These are phyloP conservation scores for Drosophila dives DNA, from an alignment of 2,888 invertebrate species.

Conservation along the genomic window DNA sequence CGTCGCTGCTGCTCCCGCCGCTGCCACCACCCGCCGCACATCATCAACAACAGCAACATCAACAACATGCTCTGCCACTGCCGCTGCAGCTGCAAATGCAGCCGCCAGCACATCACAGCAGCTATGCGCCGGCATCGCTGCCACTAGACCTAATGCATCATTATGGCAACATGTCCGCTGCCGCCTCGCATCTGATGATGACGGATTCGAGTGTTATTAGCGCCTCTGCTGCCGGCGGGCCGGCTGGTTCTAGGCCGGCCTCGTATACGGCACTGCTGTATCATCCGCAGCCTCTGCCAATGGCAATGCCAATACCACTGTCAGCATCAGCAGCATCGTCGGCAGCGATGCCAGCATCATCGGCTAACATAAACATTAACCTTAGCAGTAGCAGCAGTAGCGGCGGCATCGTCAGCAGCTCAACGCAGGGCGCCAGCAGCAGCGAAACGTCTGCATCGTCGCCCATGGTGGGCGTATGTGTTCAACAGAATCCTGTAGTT, in stretches of 20 bases:
- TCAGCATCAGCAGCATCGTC: conserved; percentile 50
- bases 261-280: conserved; percentile 70
- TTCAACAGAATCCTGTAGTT: conserved; percentile 96
- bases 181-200: conserved; percentile 84
- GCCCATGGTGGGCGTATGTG: conserved; percentile 95
- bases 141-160: conserved; percentile 82
- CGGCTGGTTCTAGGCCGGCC: conserved; percentile 61
- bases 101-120: conserved; percentile 72
- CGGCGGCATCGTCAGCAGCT: conserved; percentile 40
- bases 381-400: conserved; percentile 13
- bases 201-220: conserved; percentile 84
- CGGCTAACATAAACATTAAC: conserved; percentile 30
- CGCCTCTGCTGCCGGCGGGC: conserved; percentile 80
- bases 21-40: conserved; percentile 58
- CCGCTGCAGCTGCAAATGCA: conserved; percentile 41
- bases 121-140: conserved; percentile 84
- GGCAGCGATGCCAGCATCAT: conserved; percentile 46
- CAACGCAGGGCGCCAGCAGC: conserved; percentile 62
- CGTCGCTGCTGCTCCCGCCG: conserved; percentile 38
- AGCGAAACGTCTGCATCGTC: conserved; percentile 87
- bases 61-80: conserved; percentile 39
- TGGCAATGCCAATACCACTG: conserved; percentile 55
- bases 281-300: conserved; percentile 67
- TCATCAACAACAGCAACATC: conserved; percentile 50
- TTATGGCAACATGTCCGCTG: conserved; percentile 76